A percentile compares a stretch with the other conserved stretches of the same genome.
Conservation (phyloP, 1,140 invertebrate genomes). For the Armadillidium nasatum region DNA sequence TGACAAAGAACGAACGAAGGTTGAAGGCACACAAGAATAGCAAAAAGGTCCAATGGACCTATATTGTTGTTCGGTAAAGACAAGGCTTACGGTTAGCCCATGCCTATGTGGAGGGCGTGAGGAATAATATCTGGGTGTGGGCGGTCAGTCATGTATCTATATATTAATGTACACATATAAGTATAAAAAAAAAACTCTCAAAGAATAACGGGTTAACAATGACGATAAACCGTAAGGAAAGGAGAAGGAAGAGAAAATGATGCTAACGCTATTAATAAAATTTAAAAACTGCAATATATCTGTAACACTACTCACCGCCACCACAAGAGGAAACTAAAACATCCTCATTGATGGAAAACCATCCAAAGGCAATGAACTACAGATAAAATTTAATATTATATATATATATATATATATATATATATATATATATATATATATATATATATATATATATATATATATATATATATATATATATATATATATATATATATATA, state of each 20-base stretch:
- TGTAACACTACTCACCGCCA: background rate
- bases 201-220: background rate
- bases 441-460: conserved; percentile 6
- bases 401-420: conserved; percentile 6
- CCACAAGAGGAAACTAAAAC: background rate
- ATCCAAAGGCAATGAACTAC: conserved; percentile 1
- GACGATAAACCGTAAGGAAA: background rate
- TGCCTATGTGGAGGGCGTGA: background rate
- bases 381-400: background rate
- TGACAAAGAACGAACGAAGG: background rate
- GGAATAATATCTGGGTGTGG: background rate
- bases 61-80: background rate
- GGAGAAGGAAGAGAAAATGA: background rate
- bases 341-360: background rate
- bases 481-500: background rate
- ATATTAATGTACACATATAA: background rate
- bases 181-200: no score
- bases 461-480: conserved; percentile 6
- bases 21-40: conserved; percentile 9
- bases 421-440: background rate
- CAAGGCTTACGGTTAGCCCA: conserved; percentile 7
- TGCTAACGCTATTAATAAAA: background rate
- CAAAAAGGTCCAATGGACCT: background rate
- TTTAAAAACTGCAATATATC: background rate
- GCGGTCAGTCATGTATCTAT: background rate